Evolutionary conservation across 2,113 vertebrate genomes (phyloP), one percentile per base, ranked within the genome.

Genomic region (Neogobius melanostomus): DNA sequence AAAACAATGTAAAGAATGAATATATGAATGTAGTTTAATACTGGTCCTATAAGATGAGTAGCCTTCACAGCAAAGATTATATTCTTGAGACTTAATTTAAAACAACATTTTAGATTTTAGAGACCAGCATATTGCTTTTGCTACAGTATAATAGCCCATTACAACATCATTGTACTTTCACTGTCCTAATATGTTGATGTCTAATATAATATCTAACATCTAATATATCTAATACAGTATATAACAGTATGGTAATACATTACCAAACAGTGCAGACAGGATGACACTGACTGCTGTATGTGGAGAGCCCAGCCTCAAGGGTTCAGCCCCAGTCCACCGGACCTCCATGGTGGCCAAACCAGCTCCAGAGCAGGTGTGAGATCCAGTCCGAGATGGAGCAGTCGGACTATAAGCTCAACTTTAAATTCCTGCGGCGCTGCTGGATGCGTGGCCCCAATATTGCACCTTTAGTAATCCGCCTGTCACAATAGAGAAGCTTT

Each of bases 211-310:
- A 36, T 36, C 2, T 36, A 60, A 42, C 17, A 56, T 36, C 1
- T 36, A 36, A 36, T 36, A 36, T 36, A 36, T 3, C 28, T 36
- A 36, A 36, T 36, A 50, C 12, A 14, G 11, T 10, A 12, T 50
- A 56, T 16, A 56, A 44, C 62, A 57, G 28, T 5, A 36, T 36
- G 28, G 51, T 46, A 1, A 47, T 43, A 78, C 64, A 75, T 91
- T 92, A 93, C 92, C 90, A 62, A 91, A 73, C 66, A 92, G 70
- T 14, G 90, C 1, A 17, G 84, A 75, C 67, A 90, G 36, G 65
- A 91, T 74, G 76, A 92, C 69, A 66, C 73, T 64, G 48, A 75
- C 47, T 21, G 64, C 67, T 75, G 42, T 28, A 21, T 77, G 59
- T 8, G 65, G 69, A 72, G 73, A 56, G 66, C 76, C 80, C 75